Evolutionary conservation across 2,797 vertebrate species (phyloP), one percentile per base, ranked within the genome.

Genomic region (Ctenopoma kingsleyae): DNA sequence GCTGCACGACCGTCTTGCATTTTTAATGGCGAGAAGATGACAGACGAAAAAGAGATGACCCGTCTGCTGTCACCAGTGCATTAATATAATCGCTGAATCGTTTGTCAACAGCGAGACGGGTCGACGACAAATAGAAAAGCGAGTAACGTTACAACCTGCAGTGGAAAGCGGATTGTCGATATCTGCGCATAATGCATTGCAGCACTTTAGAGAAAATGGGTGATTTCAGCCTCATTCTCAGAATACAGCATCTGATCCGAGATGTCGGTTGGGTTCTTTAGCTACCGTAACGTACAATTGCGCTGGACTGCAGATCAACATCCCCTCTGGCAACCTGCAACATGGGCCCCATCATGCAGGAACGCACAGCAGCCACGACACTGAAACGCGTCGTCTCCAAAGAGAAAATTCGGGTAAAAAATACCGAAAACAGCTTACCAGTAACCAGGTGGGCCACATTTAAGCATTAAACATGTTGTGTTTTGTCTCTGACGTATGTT

Each of bases 261-360:
- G 90, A 92, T 82, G 82, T 90, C 50, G 83, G 82, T 27, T 83
- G 81, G 82, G 77, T 87, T 84, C 85, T 90, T 81, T 90, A 90
- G 89, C 89, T 48, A 86, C 49, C 78, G 87, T 63, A 51, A 61
- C 74, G 12, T 80, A 71, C 49, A 19, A 67, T 75, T 68, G 66
- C 49, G 52, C 64, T 65, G 80, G 78, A 83, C 22, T 74, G 30
- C 65, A 13, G 61, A 82, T 75, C 75, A 54, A 62, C 81, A 76
- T 65, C 74, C 58, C 58, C 63, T 55, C 69, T 66, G 81, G 57
- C 66, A 66, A 84, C 74, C 80, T 80, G 80, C 88, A 91, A 68
- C 79, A 95, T 95, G 95, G 94, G 95, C 81, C 94, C 94, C 77
- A 94, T 95, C 84, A 92, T 95, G 87, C 94, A 95, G 89, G 95